phyloP scores from a whole-genome alignment of 2,888 invertebrate species.

The Pristionchus entomophagus region DNA sequence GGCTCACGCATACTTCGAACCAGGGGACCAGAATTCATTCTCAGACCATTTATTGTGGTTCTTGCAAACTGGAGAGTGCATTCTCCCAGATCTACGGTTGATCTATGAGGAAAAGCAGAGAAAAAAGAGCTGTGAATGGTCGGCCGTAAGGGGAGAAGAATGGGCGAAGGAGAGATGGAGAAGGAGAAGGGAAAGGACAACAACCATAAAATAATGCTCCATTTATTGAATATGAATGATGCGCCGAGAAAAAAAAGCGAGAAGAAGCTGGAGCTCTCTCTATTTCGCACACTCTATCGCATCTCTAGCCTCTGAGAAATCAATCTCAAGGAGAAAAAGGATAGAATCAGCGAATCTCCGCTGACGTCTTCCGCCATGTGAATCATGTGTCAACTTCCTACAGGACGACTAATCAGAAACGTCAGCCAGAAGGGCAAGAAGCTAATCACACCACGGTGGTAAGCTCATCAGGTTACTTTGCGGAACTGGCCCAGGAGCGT shows the following conservation, averaged over 20 bases:
- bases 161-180: neutral
- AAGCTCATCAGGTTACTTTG: constrained; percentile 40
- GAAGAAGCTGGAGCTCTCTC: neutral
- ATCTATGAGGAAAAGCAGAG: constrained; percentile 7
- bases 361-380: neutral
- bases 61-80: too few relatives aligned
- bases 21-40: too few relatives aligned
- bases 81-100: neutral
- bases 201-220: constrained; percentile 19
- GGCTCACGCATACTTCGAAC: too few relatives aligned
- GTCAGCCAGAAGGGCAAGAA: neutral
- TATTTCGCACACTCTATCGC: neutral
- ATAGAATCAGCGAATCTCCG: neutral
- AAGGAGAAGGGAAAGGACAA: constrained; percentile 11
- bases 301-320: neutral
- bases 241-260: neutral
- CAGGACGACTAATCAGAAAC: constrained; percentile 32
- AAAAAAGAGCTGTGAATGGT: neutral
- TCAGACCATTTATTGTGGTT: too few relatives aligned
- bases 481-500: constrained; percentile 26
- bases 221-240: neutral
- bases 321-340: neutral
- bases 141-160: neutral
- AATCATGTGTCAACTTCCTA: constrained; percentile 19
- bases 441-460: constrained; percentile 9